phyloP scores from a whole-genome alignment of 2,888 invertebrate species.

The Chymomyza procnemis region DNA sequence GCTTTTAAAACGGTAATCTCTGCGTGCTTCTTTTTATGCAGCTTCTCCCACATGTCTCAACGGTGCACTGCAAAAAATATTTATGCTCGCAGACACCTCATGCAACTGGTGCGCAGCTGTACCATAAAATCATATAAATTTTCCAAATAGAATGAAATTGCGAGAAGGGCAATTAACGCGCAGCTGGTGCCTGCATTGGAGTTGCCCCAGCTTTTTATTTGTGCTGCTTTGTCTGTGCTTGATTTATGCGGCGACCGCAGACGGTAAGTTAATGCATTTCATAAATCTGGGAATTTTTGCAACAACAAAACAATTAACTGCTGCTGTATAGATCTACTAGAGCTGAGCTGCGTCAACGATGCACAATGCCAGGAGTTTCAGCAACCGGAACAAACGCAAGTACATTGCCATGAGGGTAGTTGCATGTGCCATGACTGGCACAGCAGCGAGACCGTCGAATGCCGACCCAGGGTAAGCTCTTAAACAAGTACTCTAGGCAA shows the following conservation, averaged over 20 bases:
- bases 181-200: background rate
- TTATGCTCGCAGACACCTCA: background rate
- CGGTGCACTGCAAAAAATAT: background rate
- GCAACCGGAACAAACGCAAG: constrained; percentile 36
- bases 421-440: constrained; percentile 58
- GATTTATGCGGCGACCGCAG: background rate
- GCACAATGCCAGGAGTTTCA: constrained; percentile 58
- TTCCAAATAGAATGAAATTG: background rate
- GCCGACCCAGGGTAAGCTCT: constrained; percentile 55
- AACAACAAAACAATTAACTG: background rate
- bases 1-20: background rate
- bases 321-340: constrained; percentile 52
- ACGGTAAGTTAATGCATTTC: constrained; percentile 2
- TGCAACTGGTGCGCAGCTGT: background rate
- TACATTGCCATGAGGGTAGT: constrained; percentile 46
- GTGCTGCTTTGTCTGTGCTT: background rate
- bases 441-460: constrained; percentile 42
- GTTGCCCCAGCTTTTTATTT: background rate
- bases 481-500: background rate
- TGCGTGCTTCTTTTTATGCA: background rate
- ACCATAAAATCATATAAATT: background rate
- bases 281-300: background rate
- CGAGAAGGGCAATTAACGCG: background rate
- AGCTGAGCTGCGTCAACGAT: constrained; percentile 60
- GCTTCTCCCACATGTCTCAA: background rate